These are phyloP conservation scores for Habrosyne pyritoides DNA, from an alignment of 2,888 invertebrate genomes.

Conservation along the genomic window DNA sequence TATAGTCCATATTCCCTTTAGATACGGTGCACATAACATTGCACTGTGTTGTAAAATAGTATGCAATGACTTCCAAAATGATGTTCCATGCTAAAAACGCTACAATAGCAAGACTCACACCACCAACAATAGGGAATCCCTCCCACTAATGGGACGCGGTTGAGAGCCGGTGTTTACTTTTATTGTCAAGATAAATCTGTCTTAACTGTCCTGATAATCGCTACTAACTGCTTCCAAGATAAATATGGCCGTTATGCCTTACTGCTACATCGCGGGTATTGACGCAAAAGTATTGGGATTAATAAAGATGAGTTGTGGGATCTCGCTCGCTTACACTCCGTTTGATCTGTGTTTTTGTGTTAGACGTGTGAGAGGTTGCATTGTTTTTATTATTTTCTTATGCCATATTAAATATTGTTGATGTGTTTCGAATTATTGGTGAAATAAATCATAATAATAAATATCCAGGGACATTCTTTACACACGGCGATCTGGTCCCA, in stretches of 20 bases:
- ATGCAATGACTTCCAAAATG: too few species aligned
- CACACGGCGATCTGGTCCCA: too few species aligned
- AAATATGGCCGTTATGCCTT: conserved; percentile 38
- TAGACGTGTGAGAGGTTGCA: too few species aligned
- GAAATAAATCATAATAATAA: too few species aligned
- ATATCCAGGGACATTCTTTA: too few species aligned
- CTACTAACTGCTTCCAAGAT: conserved; percentile 65
- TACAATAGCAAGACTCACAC: conserved; percentile 19
- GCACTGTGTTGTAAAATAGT: too few species aligned
- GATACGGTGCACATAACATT: too few species aligned
- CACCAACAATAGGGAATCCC: conserved; percentile 52
- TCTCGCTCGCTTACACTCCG: neutral
- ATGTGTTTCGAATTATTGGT: too few species aligned
- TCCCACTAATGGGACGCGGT: conserved; percentile 72
- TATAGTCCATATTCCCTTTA: too few species aligned
- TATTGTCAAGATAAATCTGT: conserved; percentile 81
- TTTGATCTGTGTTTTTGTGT: neutral
- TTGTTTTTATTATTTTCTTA: too few species aligned
- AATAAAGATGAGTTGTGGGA: neutral
- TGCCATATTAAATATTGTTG: too few species aligned
- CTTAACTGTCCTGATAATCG: conserved; percentile 79
- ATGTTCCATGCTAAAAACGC: conserved; percentile 10
- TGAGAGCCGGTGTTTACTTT: conserved; percentile 75
- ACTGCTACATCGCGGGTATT: neutral
- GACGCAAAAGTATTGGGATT: neutral